Evolutionary conservation across 2,888 invertebrate species (phyloP).

Genomic region (Dusona sp.): DNA sequence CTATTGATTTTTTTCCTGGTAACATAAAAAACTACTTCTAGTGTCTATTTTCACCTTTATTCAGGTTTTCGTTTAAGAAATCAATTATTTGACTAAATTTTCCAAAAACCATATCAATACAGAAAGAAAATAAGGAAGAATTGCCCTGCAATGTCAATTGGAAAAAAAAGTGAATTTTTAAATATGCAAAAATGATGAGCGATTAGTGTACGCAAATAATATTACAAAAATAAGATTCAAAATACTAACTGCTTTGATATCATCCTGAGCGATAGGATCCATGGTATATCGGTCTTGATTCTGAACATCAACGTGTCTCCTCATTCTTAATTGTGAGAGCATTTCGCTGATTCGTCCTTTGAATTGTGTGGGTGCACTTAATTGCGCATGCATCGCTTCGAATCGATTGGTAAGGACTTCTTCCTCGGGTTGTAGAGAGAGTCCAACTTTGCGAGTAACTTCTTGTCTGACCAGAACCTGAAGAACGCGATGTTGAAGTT

Average conservation of each 20-base stretch:
- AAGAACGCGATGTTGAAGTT: slow-evolving; percentile 93
- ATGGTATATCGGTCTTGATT: slow-evolving; percentile 91
- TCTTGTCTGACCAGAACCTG: slow-evolving; percentile 95
- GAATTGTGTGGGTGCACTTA: slow-evolving; percentile 96
- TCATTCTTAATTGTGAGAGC: slow-evolving; percentile 93
- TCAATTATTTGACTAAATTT: not conserved
- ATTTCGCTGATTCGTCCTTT: slow-evolving; percentile 97
- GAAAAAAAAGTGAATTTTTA: not conserved
- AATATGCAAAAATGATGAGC: not conserved
- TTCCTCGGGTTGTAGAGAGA: slow-evolving; percentile 95
- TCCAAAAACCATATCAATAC: not conserved
- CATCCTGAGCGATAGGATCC: slow-evolving; percentile 87
- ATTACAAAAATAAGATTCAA: not conserved
- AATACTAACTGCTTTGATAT: slow-evolving; percentile 86
- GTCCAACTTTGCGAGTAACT: slow-evolving; percentile 94
- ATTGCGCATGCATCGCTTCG: slow-evolving; percentile 93
- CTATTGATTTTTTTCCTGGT: no score
- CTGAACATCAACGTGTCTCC: slow-evolving; percentile 87
- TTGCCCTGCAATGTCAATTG: no score
- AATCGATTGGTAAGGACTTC: slow-evolving; percentile 94
- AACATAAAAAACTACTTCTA: no score
- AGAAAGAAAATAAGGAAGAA: not conserved
- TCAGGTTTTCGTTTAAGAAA: not conserved
- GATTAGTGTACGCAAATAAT: not conserved
- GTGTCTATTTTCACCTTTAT: not conserved